Evolutionary conservation across 2,797 vertebrate genomes (phyloP).

Genomic region (Phrynocephalus forsythii): DNA sequence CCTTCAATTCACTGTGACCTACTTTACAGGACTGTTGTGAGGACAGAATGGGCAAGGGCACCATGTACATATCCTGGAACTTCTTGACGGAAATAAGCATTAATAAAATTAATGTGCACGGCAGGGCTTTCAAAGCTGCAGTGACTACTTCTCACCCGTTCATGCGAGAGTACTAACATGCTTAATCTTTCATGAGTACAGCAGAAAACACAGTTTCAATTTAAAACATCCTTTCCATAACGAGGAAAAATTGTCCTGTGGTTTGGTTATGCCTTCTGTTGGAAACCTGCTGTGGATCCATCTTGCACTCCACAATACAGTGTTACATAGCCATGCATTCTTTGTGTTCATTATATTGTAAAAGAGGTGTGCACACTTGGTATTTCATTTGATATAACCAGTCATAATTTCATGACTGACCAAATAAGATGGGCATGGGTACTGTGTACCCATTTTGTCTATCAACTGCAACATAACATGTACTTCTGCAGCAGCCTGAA

Average conservation of each 20-base stretch:
- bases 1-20: not conserved
- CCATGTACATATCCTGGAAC: not conserved
- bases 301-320: not conserved
- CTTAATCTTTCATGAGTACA: not conserved
- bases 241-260: not conserved
- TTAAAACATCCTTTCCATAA: not conserved
- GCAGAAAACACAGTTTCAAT: not conserved
- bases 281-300: not conserved
- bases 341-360: not conserved
- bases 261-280: not conserved
- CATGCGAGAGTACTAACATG: not conserved
- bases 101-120: not conserved
- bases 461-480: not conserved
- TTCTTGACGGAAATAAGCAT: not conserved
- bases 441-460: not conserved
- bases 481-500: not conserved
- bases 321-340: not conserved
- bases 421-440: not conserved
- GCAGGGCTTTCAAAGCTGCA: not conserved
- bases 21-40: not conserved
- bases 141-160: not conserved
- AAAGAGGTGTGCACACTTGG: not conserved
- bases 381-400: slow-evolving; percentile 3
- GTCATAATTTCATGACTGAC: not conserved
- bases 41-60: not conserved